Evolutionary conservation across 2,113 vertebrate genomes (phyloP).

Genomic region (Oxyruncus cristatus): DNA sequence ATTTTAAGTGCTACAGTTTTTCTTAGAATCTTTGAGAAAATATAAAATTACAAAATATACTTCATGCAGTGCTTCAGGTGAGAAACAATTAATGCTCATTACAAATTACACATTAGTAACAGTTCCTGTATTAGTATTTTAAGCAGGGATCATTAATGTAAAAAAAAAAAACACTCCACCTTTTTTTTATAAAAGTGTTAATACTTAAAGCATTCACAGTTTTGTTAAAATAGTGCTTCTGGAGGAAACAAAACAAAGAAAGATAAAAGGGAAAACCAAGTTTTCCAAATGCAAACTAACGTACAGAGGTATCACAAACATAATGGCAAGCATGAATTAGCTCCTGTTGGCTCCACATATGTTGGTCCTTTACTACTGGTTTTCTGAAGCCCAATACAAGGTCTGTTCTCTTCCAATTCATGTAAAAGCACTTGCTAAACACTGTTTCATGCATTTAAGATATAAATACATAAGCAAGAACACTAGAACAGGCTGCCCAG

Average conservation of each 20-base stretch:
- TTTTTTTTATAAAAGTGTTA: background rate
- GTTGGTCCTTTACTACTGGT: too few species aligned
- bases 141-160: background rate
- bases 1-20: background rate
- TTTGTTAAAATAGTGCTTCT: background rate
- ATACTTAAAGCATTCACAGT: background rate
- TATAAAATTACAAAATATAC: background rate
- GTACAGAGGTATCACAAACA: background rate
- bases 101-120: background rate
- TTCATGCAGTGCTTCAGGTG: background rate
- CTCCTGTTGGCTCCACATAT: too few species aligned
- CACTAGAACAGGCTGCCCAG: background rate
- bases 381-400: fast-evolving
- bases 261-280: background rate
- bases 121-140: background rate
- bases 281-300: background rate
- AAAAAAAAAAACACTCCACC: background rate
- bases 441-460: background rate
- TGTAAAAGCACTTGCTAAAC: background rate
- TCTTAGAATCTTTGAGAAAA: background rate
- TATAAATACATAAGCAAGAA: background rate
- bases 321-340: background rate
- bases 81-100: background rate
- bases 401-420: background rate
- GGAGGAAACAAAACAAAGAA: background rate